Percentiles rank a stretch among this genome's conserved stretches.
Conservation (phyloP, 2,113 vertebrate species). For the Seriola aureovittata region DNA sequence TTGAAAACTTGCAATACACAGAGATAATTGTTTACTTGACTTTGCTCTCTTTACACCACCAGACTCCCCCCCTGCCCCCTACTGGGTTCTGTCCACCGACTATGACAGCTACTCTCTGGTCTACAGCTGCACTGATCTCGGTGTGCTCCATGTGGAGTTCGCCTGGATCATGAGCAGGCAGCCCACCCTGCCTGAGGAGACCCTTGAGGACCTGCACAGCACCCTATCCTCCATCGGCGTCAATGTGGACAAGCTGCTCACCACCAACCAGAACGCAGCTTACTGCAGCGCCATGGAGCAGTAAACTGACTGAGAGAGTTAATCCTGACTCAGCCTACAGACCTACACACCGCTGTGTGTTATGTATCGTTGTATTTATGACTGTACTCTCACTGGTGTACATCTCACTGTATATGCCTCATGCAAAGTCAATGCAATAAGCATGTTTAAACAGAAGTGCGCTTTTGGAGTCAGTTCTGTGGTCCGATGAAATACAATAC, state of each 20-base stretch:
- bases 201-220: constrained; percentile 80
- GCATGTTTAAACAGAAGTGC: constrained; percentile 1
- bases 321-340: background rate
- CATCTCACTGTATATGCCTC: background rate
- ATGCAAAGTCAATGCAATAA: constrained; percentile 47
- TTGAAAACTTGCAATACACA: background rate
- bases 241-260: constrained; percentile 75
- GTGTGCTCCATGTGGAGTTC: constrained; percentile 81
- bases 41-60: background rate
- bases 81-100: constrained; percentile 91
- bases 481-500: background rate
- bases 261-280: constrained; percentile 80
- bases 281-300: constrained; percentile 79
- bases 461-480: background rate
- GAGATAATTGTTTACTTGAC: background rate
- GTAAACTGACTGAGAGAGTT: constrained; percentile 17
- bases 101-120: constrained; percentile 88
- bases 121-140: constrained; percentile 87
- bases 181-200: constrained; percentile 76
- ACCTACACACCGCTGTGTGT: background rate
- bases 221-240: constrained; percentile 85
- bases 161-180: constrained; percentile 90
- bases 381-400: too few species aligned
- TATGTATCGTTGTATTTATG: background rate
- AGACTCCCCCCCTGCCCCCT: constrained; percentile 85